Conservation (phyloP, 2,113 vertebrate genomes). For the Dunckerocampus dactyliophorus region DNA sequence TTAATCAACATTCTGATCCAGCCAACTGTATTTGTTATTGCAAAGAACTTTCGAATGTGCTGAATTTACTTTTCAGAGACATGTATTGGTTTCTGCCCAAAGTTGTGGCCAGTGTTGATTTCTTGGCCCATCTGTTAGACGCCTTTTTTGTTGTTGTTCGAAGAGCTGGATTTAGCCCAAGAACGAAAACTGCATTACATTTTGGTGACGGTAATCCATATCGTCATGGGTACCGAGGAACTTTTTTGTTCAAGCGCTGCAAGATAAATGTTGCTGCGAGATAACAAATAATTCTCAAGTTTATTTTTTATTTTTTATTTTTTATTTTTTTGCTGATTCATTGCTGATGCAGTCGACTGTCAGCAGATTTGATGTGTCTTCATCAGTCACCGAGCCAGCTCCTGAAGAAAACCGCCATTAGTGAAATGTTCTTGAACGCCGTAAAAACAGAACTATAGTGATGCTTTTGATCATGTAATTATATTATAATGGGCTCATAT, state of each 20-base stretch:
- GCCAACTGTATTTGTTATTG: not conserved
- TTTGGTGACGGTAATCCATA: slow-evolving; percentile 4
- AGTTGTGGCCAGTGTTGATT: not conserved
- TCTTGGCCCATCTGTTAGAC: not conserved
- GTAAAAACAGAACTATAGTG: too few relatives aligned
- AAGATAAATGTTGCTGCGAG: slow-evolving; percentile 1
- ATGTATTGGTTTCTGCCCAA: not conserved
- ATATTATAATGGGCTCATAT: too few relatives aligned
- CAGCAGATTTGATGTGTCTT: slow-evolving; percentile 7
- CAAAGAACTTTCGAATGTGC: not conserved
- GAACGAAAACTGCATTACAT: not conserved
- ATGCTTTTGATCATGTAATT: too few relatives aligned
- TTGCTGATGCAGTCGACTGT: not conserved
- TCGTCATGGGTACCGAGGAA: not conserved
- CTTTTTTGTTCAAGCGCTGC: not conserved
- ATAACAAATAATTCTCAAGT: not conserved
- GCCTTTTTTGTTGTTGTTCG: not conserved
- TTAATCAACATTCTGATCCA: not conserved
- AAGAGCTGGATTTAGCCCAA: not conserved
- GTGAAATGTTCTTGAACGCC: too few relatives aligned
- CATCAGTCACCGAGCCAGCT: not conserved
- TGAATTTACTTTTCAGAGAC: not conserved
- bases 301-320: not conserved
- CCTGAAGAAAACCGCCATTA: not conserved
- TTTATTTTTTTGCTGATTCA: not conserved